Conservation (phyloP, 1,140 invertebrate genomes). For the Drusus annulatus region DNA sequence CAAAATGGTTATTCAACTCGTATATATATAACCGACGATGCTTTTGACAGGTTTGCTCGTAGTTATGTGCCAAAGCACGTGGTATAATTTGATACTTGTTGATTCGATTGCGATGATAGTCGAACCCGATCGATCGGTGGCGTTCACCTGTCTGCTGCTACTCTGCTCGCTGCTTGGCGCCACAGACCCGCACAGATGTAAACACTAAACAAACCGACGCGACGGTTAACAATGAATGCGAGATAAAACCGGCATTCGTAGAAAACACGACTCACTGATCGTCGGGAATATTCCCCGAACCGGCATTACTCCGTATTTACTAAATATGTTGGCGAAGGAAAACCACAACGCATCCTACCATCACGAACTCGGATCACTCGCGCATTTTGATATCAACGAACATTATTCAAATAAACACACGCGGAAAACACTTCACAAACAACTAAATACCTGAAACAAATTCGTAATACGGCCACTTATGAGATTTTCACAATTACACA, state of each 20-base stretch:
- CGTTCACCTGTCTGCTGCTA: constrained; percentile 48
- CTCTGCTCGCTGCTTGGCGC: constrained; percentile 45
- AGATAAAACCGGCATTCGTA: background rate
- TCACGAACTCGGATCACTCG: constrained; percentile 27
- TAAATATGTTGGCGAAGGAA: background rate
- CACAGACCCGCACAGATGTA: constrained; percentile 40
- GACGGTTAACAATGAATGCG: background rate
- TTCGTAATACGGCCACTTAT: background rate
- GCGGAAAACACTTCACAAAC: constrained; percentile 25
- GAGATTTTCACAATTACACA: background rate
- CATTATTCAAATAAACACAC: constrained; percentile 49
- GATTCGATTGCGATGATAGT: constrained; percentile 39
- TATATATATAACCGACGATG: background rate
- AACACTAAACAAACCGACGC: constrained; percentile 48
- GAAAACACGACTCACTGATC: background rate
- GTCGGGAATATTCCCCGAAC: constrained; percentile 3
- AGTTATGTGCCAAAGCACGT: constrained; percentile 31
- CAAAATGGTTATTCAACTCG: background rate
- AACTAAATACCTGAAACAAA: background rate
- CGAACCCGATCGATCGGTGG: constrained; percentile 46
- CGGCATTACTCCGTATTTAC: background rate
- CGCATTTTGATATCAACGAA: constrained; percentile 48
- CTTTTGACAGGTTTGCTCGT: background rate
- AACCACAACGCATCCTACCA: constrained; percentile 34
- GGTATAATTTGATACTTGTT: constrained; percentile 44